These are phyloP conservation scores for Ceyx melanurus DNA, from an alignment of 2,113 vertebrate species.

Conservation along the genomic window DNA sequence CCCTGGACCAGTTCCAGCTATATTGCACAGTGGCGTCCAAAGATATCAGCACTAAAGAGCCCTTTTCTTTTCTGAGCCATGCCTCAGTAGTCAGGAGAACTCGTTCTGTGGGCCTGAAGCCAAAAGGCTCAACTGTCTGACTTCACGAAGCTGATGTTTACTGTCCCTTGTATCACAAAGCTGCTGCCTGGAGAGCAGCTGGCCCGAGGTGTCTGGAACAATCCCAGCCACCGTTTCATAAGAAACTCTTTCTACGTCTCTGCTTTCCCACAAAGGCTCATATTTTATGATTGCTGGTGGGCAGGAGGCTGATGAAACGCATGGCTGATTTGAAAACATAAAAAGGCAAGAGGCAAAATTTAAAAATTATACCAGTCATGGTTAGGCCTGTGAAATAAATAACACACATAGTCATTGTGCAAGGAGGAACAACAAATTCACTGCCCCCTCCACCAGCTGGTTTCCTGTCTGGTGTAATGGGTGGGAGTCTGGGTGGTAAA, in stretches of 20 bases:
- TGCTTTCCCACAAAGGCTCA: conserved; percentile 61
- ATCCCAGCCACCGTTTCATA: conserved; percentile 48
- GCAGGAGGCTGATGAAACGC: conserved; percentile 58
- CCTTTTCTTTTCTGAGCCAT: not conserved
- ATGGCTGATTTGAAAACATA: conserved; percentile 43
- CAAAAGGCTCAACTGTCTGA: conserved; percentile 35
- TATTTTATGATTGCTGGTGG: conserved; percentile 59
- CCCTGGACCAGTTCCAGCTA: not conserved
- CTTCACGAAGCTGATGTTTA: conserved; percentile 45
- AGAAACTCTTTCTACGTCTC: conserved; percentile 48
- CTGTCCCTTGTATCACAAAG: conserved; percentile 51
- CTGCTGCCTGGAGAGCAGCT: conserved; percentile 64
- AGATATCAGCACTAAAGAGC: conserved; percentile 29
- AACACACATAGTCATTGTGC: conserved; percentile 43
- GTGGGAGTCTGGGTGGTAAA: conserved; percentile 37
- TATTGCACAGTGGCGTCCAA: not conserved
- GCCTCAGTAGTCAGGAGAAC: conserved; percentile 39
- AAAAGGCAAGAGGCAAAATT: conserved; percentile 35
- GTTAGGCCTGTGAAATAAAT: conserved; percentile 45
- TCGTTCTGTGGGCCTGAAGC: conserved; percentile 19
- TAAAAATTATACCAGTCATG: conserved; percentile 41
- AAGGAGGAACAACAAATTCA: conserved; percentile 44
- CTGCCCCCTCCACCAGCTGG: conserved; percentile 20
- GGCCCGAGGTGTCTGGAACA: conserved; percentile 66
- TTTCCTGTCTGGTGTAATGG: conserved; percentile 60